Evolutionary conservation across 2,113 vertebrate genomes (phyloP), one percentile per base, ranked within the genome.

Genomic region (Probosciger aterrimus): DNA sequence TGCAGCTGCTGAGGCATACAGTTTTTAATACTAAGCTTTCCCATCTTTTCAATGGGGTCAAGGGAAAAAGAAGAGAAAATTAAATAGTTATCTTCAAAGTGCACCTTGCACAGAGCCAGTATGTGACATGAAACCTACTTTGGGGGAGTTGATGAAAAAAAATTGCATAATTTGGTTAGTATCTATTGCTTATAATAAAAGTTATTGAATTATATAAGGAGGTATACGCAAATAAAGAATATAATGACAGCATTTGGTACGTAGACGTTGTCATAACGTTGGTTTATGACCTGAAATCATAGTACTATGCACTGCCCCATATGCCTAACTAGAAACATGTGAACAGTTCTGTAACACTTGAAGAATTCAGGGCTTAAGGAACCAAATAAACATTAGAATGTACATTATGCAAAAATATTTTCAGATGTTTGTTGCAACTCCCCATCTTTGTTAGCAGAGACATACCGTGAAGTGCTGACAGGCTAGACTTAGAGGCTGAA

Each of bases 51-150:
- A 92, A 37, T 24, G 75, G 43, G 35, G 33, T 71, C 39, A 84
- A 71, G 59, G 64, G 78, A 90, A 95, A 96, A 91, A n/a, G 25
- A 84, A 82, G 18, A 60, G 80, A 74, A 95, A 96, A 96, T 95
- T 90, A 90, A 90, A 63, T 17, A 83, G 37, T 63, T 94, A 92
- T 96, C 95, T 97, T 96, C 94, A 96, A 97, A 97, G 84, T 24
- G 53, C 91, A 96, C 64, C 44, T 96, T 95, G 46, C 71, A 71
- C 27, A 71, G n/a, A 92, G 50, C 73, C 46, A 75, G 14, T 59
- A 28, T 68, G 43, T 78, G 55, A 92, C 49, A 83, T 70, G 41
- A 93, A 94, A 87, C 33, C 47, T 87, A 37, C 28, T 57, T 82
- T 44, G 25, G 10, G 22, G n/a, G 25, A 79, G 35, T 6, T 78